Conservation (phyloP, 2,888 invertebrate species). For the Carcina quercana region DNA sequence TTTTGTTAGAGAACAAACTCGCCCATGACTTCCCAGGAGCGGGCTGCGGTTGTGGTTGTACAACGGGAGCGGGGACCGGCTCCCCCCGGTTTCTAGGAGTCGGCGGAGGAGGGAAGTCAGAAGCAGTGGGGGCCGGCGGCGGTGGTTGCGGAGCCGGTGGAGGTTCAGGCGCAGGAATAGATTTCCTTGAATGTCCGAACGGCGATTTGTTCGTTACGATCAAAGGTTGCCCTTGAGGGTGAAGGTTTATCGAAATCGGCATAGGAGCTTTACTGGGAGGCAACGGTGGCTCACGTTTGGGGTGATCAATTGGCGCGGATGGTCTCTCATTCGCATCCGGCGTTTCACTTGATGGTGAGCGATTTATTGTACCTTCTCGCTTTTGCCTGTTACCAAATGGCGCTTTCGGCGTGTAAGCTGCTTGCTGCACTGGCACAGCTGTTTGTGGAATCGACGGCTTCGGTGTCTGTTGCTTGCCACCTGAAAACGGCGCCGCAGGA, state of each 20-base stretch:
- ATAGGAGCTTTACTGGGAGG: constrained; percentile 64
- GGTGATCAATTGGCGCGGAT: constrained; percentile 31
- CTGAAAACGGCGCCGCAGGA: constrained; percentile 62
- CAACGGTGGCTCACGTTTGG: constrained; percentile 51
- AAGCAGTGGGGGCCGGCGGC: constrained; percentile 63
- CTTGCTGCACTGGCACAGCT: constrained; percentile 58
- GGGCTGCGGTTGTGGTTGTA: constrained; percentile 50
- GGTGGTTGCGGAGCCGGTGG: constrained; percentile 53
- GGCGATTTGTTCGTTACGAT: constrained; percentile 67
- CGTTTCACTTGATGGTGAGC: constrained; percentile 52
- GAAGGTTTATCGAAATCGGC: constrained; percentile 67
- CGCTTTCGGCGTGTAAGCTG: constrained; percentile 56
- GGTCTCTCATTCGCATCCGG: constrained; percentile 36
- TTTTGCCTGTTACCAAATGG: constrained; percentile 66
- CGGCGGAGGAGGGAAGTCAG: constrained; percentile 68
- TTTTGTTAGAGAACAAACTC: constrained; percentile 74
- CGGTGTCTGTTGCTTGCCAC: constrained; percentile 50
- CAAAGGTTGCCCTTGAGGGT: constrained; percentile 55
- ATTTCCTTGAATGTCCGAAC: constrained; percentile 59
- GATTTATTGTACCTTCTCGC: constrained; percentile 49
- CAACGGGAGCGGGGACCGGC: constrained; percentile 38
- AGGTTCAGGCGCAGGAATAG: constrained; percentile 39
- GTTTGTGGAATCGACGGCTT: constrained; percentile 64
- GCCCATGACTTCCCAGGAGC: constrained; percentile 78
- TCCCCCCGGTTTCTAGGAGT: constrained; percentile 59